Evolutionary conservation across 2,797 vertebrate species (phyloP).

Genomic region (Balearica regulorum): DNA sequence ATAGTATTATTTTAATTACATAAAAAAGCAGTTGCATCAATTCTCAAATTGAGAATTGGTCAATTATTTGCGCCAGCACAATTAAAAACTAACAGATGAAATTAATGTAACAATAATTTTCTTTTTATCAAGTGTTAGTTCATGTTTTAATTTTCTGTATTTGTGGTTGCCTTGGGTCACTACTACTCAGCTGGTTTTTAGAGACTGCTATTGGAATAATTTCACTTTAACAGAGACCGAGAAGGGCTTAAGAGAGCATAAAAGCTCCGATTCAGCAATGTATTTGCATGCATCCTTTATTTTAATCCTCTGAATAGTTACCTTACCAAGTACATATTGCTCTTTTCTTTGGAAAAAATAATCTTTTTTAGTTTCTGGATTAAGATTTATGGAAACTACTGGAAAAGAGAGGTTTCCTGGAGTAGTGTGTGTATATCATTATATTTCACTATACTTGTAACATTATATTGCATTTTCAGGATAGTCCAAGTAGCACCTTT

Average conservation of each 20-base stretch:
- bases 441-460: not conserved
- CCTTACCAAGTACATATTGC: not conserved
- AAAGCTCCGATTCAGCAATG: not conserved
- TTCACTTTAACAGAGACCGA: not conserved
- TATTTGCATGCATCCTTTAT: not conserved
- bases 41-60: not conserved
- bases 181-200: not conserved
- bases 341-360: not conserved
- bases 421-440: not conserved
- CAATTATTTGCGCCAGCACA: not conserved
- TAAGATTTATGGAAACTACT: conserved; percentile 26
- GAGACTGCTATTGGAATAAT: not conserved
- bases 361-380: not conserved
- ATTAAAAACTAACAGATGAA: not conserved
- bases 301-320: not conserved
- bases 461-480: not conserved
- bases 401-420: not conserved
- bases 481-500: not conserved
- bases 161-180: not conserved
- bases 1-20: not conserved
- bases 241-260: not conserved
- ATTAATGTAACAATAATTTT: not conserved
- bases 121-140: not conserved
- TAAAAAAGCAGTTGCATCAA: not conserved
- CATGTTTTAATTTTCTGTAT: not conserved